Percentiles rank a stretch among this genome's conserved stretches.
phyloP scores from a whole-genome alignment of 2,888 invertebrate genomes.

The Tachystola acroxantha region DNA sequence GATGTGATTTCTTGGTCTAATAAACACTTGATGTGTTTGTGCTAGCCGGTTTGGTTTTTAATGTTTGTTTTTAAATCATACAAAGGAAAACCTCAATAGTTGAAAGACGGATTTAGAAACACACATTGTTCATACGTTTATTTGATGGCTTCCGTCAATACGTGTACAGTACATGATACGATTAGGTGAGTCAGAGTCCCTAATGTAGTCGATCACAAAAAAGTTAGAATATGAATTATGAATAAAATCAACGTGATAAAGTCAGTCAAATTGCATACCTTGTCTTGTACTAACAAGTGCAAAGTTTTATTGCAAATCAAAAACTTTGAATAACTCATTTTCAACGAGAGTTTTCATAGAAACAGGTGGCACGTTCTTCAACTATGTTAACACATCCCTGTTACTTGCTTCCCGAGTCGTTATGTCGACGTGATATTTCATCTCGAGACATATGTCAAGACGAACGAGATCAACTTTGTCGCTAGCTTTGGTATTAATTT shows the following conservation, averaged over 20 bases:
- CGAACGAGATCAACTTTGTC: slow-evolving; percentile 61
- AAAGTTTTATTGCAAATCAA: too few relatives aligned
- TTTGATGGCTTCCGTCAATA: too few relatives aligned
- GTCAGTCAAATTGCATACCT: too few relatives aligned
- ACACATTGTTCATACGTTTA: not conserved
- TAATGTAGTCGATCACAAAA: too few relatives aligned
- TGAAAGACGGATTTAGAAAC: slow-evolving; percentile 16
- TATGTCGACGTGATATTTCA: slow-evolving; percentile 53
- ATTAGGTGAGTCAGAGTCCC: too few relatives aligned
- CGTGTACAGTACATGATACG: too few relatives aligned
- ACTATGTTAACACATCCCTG: not conserved
- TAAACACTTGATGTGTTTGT: slow-evolving; percentile 59
- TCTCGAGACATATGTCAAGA: slow-evolving; percentile 61
- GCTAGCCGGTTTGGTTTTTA: slow-evolving; percentile 38
- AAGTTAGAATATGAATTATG: too few relatives aligned
- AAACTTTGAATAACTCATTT: too few relatives aligned
- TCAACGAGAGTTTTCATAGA: too few relatives aligned
- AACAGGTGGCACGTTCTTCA: not conserved
- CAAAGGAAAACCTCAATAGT: slow-evolving; percentile 34
- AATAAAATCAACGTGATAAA: too few relatives aligned
- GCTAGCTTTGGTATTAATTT: slow-evolving; percentile 63
- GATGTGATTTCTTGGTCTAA: slow-evolving; percentile 55
- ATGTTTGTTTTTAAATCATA: slow-evolving; percentile 59
- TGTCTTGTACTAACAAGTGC: too few relatives aligned
- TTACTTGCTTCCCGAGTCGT: slow-evolving; percentile 14